A percentile compares a stretch with the other conserved stretches of the same genome.
Evolutionary conservation across 2,113 vertebrate genomes (phyloP).

Genomic region (Ornithorhynchus anatinus): DNA sequence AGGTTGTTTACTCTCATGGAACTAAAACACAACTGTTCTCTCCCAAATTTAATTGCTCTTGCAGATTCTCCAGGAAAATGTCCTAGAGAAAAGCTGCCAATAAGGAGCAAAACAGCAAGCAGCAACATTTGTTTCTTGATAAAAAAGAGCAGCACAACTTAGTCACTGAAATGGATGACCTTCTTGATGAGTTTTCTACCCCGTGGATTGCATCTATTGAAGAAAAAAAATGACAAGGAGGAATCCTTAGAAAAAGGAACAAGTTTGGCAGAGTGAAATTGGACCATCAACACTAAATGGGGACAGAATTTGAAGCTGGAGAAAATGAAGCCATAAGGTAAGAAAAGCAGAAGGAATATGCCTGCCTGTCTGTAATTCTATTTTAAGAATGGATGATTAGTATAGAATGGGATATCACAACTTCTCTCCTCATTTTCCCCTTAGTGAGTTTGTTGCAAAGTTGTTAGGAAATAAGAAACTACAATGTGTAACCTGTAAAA

Average conservation of each 20-base stretch:
- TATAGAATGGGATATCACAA: too few species aligned
- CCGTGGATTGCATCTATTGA: background rate
- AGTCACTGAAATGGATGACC: background rate
- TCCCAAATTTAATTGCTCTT: background rate
- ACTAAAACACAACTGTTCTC: background rate
- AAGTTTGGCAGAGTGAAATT: background rate
- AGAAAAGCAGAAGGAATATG: background rate
- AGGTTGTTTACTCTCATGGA: background rate
- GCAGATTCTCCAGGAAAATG: slow-evolving; percentile 19
- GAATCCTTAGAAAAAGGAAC: background rate
- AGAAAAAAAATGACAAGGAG: background rate
- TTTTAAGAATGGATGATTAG: background rate
- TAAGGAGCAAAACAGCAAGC: background rate
- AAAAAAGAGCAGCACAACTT: background rate
- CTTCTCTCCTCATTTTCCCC: background rate
- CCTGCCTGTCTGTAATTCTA: background rate
- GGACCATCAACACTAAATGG: background rate
- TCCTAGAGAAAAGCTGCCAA: background rate
- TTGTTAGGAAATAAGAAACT: too few species aligned
- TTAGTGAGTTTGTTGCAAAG: background rate
- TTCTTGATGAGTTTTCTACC: background rate
- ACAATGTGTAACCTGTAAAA: too few species aligned
- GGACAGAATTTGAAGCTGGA: background rate
- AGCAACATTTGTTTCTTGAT: background rate
- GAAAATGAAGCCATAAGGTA: background rate